These are phyloP conservation scores for Nemurella pictetii DNA, from an alignment of 2,888 invertebrate genomes.

Conservation along the genomic window DNA sequence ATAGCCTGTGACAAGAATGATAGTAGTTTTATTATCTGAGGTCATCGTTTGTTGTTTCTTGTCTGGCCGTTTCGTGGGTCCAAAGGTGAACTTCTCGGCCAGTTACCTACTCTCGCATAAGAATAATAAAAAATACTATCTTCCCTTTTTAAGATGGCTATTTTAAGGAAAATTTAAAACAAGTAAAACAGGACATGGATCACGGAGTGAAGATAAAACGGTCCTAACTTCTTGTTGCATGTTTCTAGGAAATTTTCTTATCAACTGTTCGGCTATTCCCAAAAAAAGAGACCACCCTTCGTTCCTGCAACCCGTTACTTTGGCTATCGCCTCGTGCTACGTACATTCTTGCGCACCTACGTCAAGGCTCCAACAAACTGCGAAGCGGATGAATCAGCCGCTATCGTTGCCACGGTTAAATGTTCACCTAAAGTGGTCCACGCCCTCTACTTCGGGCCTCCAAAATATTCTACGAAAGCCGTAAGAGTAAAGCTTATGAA, in stretches of 20 bases:
- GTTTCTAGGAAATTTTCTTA: neutral
- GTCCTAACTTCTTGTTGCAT: neutral
- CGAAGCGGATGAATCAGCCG: neutral
- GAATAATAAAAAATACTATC: neutral
- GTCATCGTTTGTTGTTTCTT: slow-evolving; percentile 15
- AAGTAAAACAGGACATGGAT: neutral
- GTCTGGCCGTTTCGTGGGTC: neutral
- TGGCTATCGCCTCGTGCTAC: neutral
- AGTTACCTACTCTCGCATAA: neutral
- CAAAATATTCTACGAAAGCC: neutral
- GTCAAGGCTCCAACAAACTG: neutral
- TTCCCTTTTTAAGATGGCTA: neutral
- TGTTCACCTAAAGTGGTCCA: neutral
- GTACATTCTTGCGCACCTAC: neutral
- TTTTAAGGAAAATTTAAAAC: neutral
- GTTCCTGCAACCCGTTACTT: neutral
- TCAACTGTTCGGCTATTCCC: neutral
- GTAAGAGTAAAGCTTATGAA: too few species aligned
- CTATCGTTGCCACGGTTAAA: neutral
- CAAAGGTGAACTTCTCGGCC: neutral
- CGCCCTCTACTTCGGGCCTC: neutral
- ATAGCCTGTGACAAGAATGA: slow-evolving; percentile 20
- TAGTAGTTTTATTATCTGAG: slow-evolving; percentile 7
- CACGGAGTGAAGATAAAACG: neutral
- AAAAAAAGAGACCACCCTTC: neutral